Conservation (phyloP, 1,140 invertebrate species). For the Drosophila obscura region DNA sequence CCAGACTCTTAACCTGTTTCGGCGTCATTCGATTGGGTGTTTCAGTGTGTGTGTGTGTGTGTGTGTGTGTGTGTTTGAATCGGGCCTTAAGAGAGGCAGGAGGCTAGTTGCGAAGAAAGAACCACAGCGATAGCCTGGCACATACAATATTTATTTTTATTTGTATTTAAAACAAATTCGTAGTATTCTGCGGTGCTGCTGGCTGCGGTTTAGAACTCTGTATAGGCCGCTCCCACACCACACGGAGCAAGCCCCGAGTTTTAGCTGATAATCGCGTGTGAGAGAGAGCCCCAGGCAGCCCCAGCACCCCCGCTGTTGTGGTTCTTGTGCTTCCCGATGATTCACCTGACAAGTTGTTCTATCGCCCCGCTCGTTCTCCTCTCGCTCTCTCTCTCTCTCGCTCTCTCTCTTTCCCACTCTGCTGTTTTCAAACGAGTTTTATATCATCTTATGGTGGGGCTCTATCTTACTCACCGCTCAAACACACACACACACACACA, state of each 20-base stretch:
- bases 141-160: no score
- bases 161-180: no score
- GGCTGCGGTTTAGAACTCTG: background rate
- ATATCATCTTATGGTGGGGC: slow-evolving; percentile 51
- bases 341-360: slow-evolving; percentile 53
- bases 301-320: no score
- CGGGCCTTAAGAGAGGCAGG: no score
- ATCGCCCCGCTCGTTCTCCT: slow-evolving; percentile 32
- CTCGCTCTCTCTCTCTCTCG: background rate
- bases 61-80: no score
- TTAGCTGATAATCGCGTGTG: slow-evolving; percentile 34
- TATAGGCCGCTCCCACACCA: slow-evolving; percentile 34
- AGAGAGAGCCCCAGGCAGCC: slow-evolving; percentile 22
- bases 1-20: slow-evolving; percentile 55
- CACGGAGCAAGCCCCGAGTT: slow-evolving; percentile 19
- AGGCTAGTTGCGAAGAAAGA: no score
- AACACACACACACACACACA: slow-evolving; percentile 1
- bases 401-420: slow-evolving; percentile 6
- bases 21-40: slow-evolving; percentile 17
- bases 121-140: no score
- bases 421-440: slow-evolving; percentile 55
- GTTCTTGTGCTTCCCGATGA: slow-evolving; percentile 36
- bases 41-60: no score
- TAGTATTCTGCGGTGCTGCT: background rate
- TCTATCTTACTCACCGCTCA: slow-evolving; percentile 41